Conservation (phyloP, 2,113 vertebrate species). For the Campylorhamphus procurvoides region DNA sequence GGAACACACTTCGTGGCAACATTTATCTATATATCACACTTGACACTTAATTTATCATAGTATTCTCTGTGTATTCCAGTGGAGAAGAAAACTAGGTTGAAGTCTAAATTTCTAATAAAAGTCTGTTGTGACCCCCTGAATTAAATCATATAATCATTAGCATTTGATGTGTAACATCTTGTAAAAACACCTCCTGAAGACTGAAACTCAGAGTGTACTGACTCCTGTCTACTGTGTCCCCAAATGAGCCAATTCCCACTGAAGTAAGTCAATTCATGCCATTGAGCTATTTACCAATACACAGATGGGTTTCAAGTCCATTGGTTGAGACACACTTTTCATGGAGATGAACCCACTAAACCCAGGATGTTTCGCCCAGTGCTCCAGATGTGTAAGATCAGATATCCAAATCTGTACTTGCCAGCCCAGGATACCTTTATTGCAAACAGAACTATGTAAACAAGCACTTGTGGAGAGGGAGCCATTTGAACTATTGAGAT, state of each 20-base stretch:
- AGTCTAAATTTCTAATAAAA: conserved; percentile 9
- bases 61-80: background rate
- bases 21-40: conserved; percentile 26
- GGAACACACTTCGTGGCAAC: background rate
- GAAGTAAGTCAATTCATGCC: accelerated
- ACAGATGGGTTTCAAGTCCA: background rate
- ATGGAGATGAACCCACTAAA: background rate
- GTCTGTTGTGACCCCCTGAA: background rate
- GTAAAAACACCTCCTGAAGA: background rate
- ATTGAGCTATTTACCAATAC: background rate
- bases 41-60: conserved; percentile 45
- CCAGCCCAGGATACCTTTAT: background rate
- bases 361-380: background rate
- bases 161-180: background rate
- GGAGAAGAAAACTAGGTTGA: background rate
- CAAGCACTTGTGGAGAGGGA: background rate
- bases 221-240: background rate
- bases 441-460: background rate
- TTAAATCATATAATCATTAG: conserved; percentile 13
- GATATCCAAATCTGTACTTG: background rate
- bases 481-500: background rate
- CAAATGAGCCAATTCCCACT: background rate
- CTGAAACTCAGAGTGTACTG: background rate
- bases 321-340: background rate
- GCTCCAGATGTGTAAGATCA: background rate